Percentiles rank a stretch among this genome's conserved stretches.
Evolutionary conservation across 2,113 vertebrate species (phyloP).

Genomic region (Agapornis roseicollis): DNA sequence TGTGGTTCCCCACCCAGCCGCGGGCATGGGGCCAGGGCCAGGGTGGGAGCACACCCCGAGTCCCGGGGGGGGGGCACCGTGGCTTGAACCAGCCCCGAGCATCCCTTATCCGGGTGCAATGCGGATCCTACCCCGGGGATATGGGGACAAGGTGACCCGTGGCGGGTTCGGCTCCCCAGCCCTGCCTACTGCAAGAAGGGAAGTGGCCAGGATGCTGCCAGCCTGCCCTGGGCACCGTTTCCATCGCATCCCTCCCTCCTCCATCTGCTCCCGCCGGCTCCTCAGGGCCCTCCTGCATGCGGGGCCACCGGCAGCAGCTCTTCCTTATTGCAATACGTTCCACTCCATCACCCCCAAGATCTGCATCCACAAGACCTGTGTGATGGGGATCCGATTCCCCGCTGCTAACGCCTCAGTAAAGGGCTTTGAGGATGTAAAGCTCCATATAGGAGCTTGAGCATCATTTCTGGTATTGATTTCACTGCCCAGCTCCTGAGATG

Average conservation of each 20-base stretch:
- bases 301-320: not conserved
- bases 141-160: accelerated
- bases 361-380: constrained; percentile 23
- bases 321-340: constrained; percentile 37
- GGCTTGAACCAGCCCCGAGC: not conserved
- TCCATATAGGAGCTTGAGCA: not conserved
- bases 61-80: accelerated
- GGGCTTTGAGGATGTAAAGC: not conserved
- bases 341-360: not conserved
- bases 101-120: accelerated
- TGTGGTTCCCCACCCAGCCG: constrained; percentile 36
- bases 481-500: not conserved
- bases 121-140: not conserved
- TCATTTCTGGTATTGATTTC: constrained; percentile 18
- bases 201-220: not conserved
- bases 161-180: not conserved
- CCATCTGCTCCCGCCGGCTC: constrained; percentile 19
- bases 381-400: constrained; percentile 7
- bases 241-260: not conserved
- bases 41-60: not conserved
- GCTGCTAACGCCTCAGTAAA: constrained; percentile 1
- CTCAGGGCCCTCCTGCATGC: not conserved
- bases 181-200: not conserved
- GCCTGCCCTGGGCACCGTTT: not conserved
- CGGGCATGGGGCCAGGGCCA: not conserved